Evolutionary conservation across 2,888 invertebrate species (phyloP).

Genomic region (Drosophila aldrichi): DNA sequence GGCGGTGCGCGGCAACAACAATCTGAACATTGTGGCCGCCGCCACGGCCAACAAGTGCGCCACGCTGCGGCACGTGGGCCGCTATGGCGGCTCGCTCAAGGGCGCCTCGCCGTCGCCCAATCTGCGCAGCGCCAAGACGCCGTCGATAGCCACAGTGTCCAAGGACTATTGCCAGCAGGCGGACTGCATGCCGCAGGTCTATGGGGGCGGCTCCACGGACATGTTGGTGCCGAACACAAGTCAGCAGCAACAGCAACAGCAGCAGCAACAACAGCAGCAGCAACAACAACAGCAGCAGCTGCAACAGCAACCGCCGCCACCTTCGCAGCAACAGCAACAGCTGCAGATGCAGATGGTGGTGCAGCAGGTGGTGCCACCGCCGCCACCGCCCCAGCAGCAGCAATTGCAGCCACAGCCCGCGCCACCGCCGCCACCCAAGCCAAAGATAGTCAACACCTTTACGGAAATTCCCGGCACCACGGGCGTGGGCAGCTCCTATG

Average conservation of each 20-base stretch:
- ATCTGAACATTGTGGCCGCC: slow-evolving; percentile 82
- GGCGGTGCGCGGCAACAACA: slow-evolving; percentile 84
- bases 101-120: slow-evolving; percentile 85
- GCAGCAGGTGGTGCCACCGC: slow-evolving; percentile 58
- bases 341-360: slow-evolving; percentile 56
- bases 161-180: slow-evolving; percentile 85
- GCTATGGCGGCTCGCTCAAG: slow-evolving; percentile 85
- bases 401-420: slow-evolving; percentile 73
- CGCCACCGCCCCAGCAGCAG: slow-evolving; percentile 55
- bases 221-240: slow-evolving; percentile 52
- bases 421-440: slow-evolving; percentile 80
- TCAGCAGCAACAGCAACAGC: slow-evolving; percentile 34
- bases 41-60: slow-evolving; percentile 84
- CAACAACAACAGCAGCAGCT: slow-evolving; percentile 17
- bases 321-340: slow-evolving; percentile 42
- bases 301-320: slow-evolving; percentile 78
- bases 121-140: slow-evolving; percentile 85
- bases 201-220: slow-evolving; percentile 61
- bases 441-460: slow-evolving; percentile 84
- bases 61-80: slow-evolving; percentile 85
- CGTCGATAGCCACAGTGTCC: slow-evolving; percentile 85
- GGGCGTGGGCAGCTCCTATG: slow-evolving; percentile 84
- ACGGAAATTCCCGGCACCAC: slow-evolving; percentile 85
- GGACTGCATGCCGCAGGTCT: slow-evolving; percentile 83
- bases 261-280: slow-evolving; percentile 50